Percentiles rank a stretch among this genome's conserved stretches.
Conservation (phyloP, 2,888 invertebrate species). For the Elgonia sp. region DNA sequence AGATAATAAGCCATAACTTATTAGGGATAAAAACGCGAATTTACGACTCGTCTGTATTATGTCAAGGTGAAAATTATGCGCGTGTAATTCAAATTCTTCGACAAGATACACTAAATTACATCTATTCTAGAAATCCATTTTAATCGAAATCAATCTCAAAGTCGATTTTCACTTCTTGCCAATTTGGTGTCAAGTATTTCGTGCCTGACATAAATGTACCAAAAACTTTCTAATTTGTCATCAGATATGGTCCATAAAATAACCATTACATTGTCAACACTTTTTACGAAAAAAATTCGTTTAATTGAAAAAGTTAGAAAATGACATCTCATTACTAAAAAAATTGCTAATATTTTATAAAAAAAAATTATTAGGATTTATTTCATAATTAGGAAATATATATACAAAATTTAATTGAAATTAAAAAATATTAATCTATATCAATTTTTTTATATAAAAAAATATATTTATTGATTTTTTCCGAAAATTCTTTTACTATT, state of each 20-base stretch:
- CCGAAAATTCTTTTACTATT: too few relatives aligned
- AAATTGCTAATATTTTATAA: neutral
- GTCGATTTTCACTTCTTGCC: neutral
- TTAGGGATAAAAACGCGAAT: neutral
- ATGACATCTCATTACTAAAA: neutral
- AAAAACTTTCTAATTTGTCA: slow-evolving; percentile 3
- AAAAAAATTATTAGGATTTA: neutral
- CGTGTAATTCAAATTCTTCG: neutral
- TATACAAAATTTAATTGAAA: too few relatives aligned
- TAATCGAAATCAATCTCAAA: neutral
- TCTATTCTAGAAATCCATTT: neutral
- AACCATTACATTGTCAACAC: neutral
- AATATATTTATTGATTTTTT: too few relatives aligned
- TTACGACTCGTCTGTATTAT: neutral
- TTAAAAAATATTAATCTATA: too few relatives aligned
- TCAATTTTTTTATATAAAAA: too few relatives aligned
- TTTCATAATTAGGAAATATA: neutral
- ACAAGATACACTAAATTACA: neutral
- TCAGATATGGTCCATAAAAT: neutral
- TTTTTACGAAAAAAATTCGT: neutral
- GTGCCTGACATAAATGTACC: neutral
- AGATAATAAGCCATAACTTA: too few relatives aligned
- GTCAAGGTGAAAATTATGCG: neutral
- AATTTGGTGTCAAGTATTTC: neutral
- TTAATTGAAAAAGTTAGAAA: neutral